Evolutionary conservation across 2,797 vertebrate species (phyloP), one percentile per base, ranked within the genome.

Genomic region (Amblyraja radiata): DNA sequence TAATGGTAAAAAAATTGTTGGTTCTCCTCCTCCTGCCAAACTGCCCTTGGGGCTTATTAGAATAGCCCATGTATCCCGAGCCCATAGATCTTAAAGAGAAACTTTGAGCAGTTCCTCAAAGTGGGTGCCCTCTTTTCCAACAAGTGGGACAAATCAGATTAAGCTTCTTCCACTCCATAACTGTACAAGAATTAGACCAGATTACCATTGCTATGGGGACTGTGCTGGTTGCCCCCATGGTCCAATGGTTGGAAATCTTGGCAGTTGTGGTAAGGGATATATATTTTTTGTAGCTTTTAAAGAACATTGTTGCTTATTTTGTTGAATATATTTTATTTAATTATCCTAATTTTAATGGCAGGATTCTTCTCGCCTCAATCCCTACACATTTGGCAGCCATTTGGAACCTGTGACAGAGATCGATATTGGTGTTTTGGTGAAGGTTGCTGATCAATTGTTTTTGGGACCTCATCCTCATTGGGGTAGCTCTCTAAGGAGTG

Each of bases 311-410:
- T 10, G 61, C 61, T 86, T 63, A 13, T 86, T 65, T n/a, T n/a
- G 81, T 80, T 58, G 46, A 10, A 10, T 13, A 86, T 63, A 32
- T 84, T 84, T 84, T 84, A 84, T 65, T 86, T 86, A 65, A 86
- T n/a, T 32, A 86, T 86, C 83, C 83, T 86, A 32, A n/a, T 32
- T 65, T 86, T 32, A n/a, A 86, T 18, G 28, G 58, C n/a, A 28
- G 14, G 61, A 32, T 65, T 65, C 58, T 65, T 58, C 58, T 32
- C 18, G 7, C 28, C 71, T 61, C 23, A 84, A 83, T 46, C 21
- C 79, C 39, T 23, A 7, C 6, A 18, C 36, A 0, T 39, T 46
- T 18, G 18, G 11, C 83, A 13, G 28, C 83, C 28, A 1, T 86
- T 84, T 61, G 1, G 54, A 61, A 14, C 9, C 23, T 61, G 46